These are phyloP conservation scores for Gryllus bimaculatus DNA, from an alignment of 1,140 invertebrate species.

Conservation along the genomic window DNA sequence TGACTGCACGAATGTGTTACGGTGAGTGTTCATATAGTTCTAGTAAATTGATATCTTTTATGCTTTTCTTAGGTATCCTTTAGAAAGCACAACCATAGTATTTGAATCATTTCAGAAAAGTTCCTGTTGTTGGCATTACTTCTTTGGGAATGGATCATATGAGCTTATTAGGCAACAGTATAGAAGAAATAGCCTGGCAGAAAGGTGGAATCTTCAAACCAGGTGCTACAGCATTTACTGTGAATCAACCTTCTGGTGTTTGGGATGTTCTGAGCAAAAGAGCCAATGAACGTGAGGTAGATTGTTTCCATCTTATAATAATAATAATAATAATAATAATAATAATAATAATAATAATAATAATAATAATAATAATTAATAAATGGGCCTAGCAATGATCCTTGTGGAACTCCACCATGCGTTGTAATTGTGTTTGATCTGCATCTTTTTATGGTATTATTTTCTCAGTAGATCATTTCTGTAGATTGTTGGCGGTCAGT, in stretches of 20 bases:
- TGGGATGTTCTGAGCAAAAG: slow-evolving; percentile 57
- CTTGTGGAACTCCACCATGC: no score
- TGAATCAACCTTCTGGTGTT: slow-evolving; percentile 61
- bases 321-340: no score
- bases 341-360: no score
- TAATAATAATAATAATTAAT: no score
- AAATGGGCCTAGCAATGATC: no score
- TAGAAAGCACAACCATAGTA: background rate
- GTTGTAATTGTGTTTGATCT: no score
- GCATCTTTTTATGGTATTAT: no score
- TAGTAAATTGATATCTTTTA: background rate
- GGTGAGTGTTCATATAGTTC: slow-evolving; percentile 36
- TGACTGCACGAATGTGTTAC: slow-evolving; percentile 89
- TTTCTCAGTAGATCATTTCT: no score
- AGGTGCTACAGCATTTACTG: slow-evolving; percentile 60
- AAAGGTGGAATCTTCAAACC: slow-evolving; percentile 94
- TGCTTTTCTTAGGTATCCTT: background rate
- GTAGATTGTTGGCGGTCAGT: no score
- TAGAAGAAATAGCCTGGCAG: slow-evolving; percentile 84
- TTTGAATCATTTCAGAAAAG: slow-evolving; percentile 40
- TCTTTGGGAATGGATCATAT: slow-evolving; percentile 89
- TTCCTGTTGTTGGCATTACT: slow-evolving; percentile 79
- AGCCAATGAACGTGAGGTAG: slow-evolving; percentile 53
- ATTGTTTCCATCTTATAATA: no score
- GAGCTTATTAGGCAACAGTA: slow-evolving; percentile 67